A percentile compares a stretch with the other conserved stretches of the same genome.
Evolutionary conservation across 2,888 invertebrate genomes (phyloP).

Genomic region (Coremacera marginata): DNA sequence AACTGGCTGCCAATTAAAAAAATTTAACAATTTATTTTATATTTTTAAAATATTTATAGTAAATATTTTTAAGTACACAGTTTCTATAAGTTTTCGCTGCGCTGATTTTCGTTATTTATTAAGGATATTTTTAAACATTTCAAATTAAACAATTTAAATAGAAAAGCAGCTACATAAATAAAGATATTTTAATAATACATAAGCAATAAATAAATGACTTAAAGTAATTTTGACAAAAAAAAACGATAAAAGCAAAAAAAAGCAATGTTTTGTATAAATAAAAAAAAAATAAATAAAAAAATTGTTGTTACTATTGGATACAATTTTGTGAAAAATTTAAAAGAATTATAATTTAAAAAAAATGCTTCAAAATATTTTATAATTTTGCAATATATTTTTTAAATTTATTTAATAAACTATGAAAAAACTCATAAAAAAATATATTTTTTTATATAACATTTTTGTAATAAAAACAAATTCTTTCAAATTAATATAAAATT

Average conservation of each 20-base stretch:
- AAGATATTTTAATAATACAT: slow-evolving; percentile 38
- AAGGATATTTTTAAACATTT: background rate
- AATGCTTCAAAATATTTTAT: too few relatives aligned
- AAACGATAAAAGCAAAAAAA: background rate
- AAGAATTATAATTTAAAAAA: too few relatives aligned
- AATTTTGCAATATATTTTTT: too few relatives aligned
- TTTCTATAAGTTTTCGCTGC: slow-evolving; percentile 58
- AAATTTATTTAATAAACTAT: background rate
- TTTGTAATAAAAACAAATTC: too few relatives aligned
- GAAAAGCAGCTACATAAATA: slow-evolving; percentile 47
- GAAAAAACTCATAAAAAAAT: slow-evolving; percentile 9
- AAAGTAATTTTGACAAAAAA: too few relatives aligned
- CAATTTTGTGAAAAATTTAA: too few relatives aligned
- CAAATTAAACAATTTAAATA: background rate
- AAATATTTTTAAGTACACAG: slow-evolving; percentile 41
- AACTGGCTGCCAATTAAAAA: background rate
- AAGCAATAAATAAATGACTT: too few relatives aligned
- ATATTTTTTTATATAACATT: too few relatives aligned
- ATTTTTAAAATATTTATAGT: slow-evolving; percentile 47
- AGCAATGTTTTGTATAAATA: too few relatives aligned
- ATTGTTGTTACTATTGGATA: too few relatives aligned
- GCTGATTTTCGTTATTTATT: slow-evolving; percentile 59
- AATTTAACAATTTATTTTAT: background rate
- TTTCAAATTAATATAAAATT: background rate
- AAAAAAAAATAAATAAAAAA: too few relatives aligned